A percentile compares a stretch with the other conserved stretches of the same genome.
phyloP scores from a whole-genome alignment of 1,140 invertebrate genomes.

The Nasonia giraulti region DNA sequence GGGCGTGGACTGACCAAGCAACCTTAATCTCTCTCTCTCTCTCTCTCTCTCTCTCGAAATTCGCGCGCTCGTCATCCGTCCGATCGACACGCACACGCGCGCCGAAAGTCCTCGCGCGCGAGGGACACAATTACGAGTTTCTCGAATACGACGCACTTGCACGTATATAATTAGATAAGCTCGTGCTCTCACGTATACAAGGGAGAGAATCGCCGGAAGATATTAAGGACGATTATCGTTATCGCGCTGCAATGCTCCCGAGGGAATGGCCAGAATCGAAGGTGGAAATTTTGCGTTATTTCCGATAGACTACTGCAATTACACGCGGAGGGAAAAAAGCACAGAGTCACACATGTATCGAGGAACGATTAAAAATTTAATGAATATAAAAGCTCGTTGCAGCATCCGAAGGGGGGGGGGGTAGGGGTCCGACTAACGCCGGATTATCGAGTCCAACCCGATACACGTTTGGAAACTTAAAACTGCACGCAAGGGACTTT shows the following conservation, averaged over 20 bases:
- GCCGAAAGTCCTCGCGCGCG: background rate
- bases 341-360: too few species aligned
- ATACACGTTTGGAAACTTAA: background rate
- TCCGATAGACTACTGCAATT: too few species aligned
- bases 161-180: constrained; percentile 24
- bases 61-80: background rate
- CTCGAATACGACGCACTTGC: too few species aligned
- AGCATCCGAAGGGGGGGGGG: background rate
- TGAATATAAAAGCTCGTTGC: background rate
- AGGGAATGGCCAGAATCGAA: background rate
- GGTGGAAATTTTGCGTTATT: too few species aligned
- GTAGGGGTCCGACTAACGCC: background rate
- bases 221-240: constrained; percentile 19
- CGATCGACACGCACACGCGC: background rate
- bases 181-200: too few species aligned
- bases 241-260: background rate
- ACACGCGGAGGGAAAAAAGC: too few species aligned
- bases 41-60: background rate
- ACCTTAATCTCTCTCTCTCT: background rate
- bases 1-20: background rate
- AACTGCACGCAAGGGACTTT: constrained; percentile 1
- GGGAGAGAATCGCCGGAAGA: too few species aligned
- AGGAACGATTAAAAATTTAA: too few species aligned
- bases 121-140: constrained; percentile 3
- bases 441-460: background rate